Percentiles rank a stretch among this genome's conserved stretches.
Evolutionary conservation across 92 coral and sea anemone species (phyloP).

Genomic region (Micromussa lordhowensis): DNA sequence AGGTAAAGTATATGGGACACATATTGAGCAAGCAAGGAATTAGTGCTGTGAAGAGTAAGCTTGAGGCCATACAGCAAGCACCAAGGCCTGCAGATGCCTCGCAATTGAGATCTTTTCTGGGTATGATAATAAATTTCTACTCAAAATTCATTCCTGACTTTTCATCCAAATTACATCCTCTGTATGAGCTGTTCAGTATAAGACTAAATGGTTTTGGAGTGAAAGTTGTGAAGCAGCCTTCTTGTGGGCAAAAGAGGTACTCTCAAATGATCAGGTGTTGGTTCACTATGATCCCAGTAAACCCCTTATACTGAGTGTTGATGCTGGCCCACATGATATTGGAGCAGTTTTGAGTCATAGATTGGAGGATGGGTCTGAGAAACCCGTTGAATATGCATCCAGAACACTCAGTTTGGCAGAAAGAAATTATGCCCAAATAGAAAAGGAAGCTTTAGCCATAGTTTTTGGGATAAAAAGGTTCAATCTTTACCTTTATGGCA

Average conservation of each 20-base stretch:
- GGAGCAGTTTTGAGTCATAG: neutral
- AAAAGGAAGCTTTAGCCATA: slow-evolving; percentile 20
- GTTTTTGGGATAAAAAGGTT: slow-evolving; percentile 7
- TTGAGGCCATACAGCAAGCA: too few relatives aligned
- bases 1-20: too few relatives aligned
- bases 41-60: too few relatives aligned
- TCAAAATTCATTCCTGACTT: too few relatives aligned
- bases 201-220: too few relatives aligned
- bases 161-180: too few relatives aligned
- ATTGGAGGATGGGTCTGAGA: slow-evolving; percentile 47
- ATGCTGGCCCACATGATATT: slow-evolving; percentile 53
- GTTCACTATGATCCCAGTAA: slow-evolving; percentile 46
- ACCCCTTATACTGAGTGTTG: slow-evolving; percentile 27
- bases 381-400: slow-evolving; percentile 52
- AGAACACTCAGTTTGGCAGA: slow-evolving; percentile 40
- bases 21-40: too few relatives aligned
- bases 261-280: slow-evolving; percentile 50
- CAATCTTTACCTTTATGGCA: slow-evolving; percentile 25
- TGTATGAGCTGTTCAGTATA: too few relatives aligned
- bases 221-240: slow-evolving; percentile 11
- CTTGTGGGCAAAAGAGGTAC: slow-evolving; percentile 49
- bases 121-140: too few relatives aligned
- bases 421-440: slow-evolving; percentile 54
- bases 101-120: too few relatives aligned
- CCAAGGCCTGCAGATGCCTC: too few relatives aligned